Evolutionary conservation across 1,140 invertebrate genomes (phyloP).

Genomic region (Ridgeia piscesae): DNA sequence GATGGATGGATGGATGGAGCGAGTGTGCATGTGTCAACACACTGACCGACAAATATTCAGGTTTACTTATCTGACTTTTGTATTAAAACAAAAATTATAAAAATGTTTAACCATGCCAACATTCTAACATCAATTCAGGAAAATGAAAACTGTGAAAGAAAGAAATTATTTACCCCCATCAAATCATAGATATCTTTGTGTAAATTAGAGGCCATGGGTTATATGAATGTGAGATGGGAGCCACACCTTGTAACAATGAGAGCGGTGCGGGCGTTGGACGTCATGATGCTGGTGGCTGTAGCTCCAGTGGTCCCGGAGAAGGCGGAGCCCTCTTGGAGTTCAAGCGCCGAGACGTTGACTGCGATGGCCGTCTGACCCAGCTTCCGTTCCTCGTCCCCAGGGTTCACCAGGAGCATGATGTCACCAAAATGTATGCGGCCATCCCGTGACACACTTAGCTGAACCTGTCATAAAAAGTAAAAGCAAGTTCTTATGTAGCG

Average conservation of each 20-base stretch:
- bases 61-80: background rate
- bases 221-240: background rate
- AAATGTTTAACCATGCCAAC: background rate
- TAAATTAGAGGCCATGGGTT: background rate
- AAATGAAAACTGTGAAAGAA: background rate
- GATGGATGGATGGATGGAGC: no score
- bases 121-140: background rate
- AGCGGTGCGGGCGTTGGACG: background rate
- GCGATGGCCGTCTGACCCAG: background rate
- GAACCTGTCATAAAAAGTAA: conserved; percentile 8
- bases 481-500: no score
- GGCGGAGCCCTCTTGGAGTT: background rate
- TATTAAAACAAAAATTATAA: no score
- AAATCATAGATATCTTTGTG: background rate
- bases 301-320: background rate
- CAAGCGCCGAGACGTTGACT: background rate
- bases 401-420: conserved; percentile 23
- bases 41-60: no score
- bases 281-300: background rate
- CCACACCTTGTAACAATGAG: background rate
- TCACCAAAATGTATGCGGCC: conserved; percentile 27
- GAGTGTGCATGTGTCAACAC: no score
- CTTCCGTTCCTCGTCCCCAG: background rate
- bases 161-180: background rate
- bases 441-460: conserved; percentile 10